Percentiles rank a stretch among this genome's conserved stretches.
Conservation (phyloP, 2,888 invertebrate genomes). For the Augochlorella aurata region DNA sequence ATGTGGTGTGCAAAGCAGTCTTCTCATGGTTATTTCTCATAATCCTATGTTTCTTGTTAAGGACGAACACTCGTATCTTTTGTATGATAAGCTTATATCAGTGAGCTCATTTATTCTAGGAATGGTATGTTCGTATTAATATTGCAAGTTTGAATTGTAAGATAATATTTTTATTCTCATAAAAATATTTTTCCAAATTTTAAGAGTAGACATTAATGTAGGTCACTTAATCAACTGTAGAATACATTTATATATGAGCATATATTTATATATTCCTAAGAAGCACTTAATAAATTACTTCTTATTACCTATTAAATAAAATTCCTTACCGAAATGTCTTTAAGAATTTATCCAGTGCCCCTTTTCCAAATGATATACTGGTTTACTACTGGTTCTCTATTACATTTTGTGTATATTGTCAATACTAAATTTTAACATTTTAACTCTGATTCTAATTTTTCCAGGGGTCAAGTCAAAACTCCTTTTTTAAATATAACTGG, state of each 20-base stretch:
- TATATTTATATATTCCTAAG: slow-evolving; percentile 64
- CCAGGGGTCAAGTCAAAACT: slow-evolving; percentile 78
- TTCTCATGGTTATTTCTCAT: slow-evolving; percentile 65
- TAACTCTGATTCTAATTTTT: slow-evolving; percentile 78
- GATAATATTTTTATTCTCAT: slow-evolving; percentile 48
- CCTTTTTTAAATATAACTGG: slow-evolving; percentile 72
- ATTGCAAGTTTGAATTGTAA: slow-evolving; percentile 51
- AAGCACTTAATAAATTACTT: slow-evolving; percentile 62
- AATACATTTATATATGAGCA: slow-evolving; percentile 61
- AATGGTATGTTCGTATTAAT: slow-evolving; percentile 58
- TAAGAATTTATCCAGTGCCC: slow-evolving; percentile 69
- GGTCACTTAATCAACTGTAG: slow-evolving; percentile 61
- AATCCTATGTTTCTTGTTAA: slow-evolving; percentile 59
- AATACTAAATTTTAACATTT: slow-evolving; percentile 69
- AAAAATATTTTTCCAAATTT: slow-evolving; percentile 64
- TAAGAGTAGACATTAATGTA: slow-evolving; percentile 63
- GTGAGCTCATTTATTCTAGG: slow-evolving; percentile 68
- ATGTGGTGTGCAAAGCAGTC: slow-evolving; percentile 69
- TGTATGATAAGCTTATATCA: slow-evolving; percentile 56
- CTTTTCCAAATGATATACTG: slow-evolving; percentile 67
- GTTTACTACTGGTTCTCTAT: slow-evolving; percentile 61
- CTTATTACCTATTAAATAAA: slow-evolving; percentile 62
- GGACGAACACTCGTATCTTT: slow-evolving; percentile 51
- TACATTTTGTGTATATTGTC: slow-evolving; percentile 64
- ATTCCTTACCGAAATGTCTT: slow-evolving; percentile 64